Base-by-base conservation (phyloP, 2,797 vertebrate species). In the Pseudotriccus pelzelni region DNA sequence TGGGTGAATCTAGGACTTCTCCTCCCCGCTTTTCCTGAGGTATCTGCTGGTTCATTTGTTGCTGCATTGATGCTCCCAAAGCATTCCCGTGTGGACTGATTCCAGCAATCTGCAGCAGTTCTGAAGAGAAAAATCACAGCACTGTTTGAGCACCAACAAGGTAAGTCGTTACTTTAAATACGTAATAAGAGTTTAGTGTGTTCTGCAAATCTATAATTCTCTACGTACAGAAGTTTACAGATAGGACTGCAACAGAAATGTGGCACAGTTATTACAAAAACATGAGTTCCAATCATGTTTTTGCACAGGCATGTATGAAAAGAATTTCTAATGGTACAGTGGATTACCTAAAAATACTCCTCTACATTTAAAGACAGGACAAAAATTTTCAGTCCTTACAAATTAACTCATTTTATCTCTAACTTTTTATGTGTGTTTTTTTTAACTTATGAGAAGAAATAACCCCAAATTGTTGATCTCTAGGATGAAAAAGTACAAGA, bases 1-100 rank as follows among this genome's bases (percentile, higher is more conserved):
- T 98, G 81, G 98, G 91, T n/a, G 99, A 99, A 97, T 99, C 99
- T 93, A 99, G 97, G 43, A 99, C 98, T 86, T 99, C 99, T 7
- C 99, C 99, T 53, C 99, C 99, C 97, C 99, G 98, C 96, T 98
- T 99, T 97, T 99, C 99, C 96, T 98, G 99, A 84, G 98, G 98
- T 75, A 98, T 97, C 94, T 99, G 99, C 96, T 99, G 99, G 97
- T 98, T 99, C 28, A 99, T 98, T 93, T 99, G 99, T 87, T 99
- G 99, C 97, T 99, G 99, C 98, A 99, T 98, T 5, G 99, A 99
- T 1, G 99, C 99, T 64, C 99, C 99, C 50, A 99, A 98, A 84
- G 99, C 99, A 46, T 99, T 99, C 70, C 99, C 99, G 7, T 99
- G 99, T 80, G 99, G 99, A 94, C 98, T 99, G 94, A 99, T 99